These are phyloP conservation scores for Acipenser oxyrinchus DNA, from an alignment of 2,797 vertebrate species.

Conservation along the genomic window DNA sequence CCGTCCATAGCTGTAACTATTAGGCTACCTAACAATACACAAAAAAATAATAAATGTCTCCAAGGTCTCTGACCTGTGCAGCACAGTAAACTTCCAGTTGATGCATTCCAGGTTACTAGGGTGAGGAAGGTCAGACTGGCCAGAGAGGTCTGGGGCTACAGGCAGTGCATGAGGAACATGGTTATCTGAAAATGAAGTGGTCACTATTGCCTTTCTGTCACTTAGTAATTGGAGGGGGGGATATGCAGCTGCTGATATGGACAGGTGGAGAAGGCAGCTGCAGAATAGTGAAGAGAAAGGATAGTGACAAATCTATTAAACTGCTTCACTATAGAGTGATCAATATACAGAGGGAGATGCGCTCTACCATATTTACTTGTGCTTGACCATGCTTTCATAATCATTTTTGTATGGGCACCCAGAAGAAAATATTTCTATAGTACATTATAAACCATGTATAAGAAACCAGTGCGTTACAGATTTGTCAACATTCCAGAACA, in stretches of 20 bases:
- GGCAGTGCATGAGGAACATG: conserved; percentile 61
- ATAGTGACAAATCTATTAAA: conserved; percentile 56
- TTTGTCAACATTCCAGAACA: too few species aligned
- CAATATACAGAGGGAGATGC: conserved; percentile 48
- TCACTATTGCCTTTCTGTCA: conserved; percentile 96
- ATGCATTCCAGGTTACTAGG: conserved; percentile 63
- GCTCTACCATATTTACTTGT: too few species aligned
- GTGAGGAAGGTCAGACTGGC: conserved; percentile 69
- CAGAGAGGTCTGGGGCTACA: conserved; percentile 53
- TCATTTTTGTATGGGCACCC: too few species aligned
- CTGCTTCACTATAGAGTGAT: conserved; percentile 57
- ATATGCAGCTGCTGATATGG: conserved; percentile 56
- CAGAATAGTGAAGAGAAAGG: conserved; percentile 49
- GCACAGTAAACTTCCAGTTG: conserved; percentile 44
- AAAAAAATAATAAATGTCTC: conserved; percentile 50
- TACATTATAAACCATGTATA: too few species aligned
- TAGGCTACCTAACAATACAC: conserved; percentile 45
- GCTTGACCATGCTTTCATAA: too few species aligned
- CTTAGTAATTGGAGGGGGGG: conserved; percentile 68
- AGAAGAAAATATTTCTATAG: too few species aligned
- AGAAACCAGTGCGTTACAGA: too few species aligned
- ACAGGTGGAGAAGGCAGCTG: conserved; percentile 34
- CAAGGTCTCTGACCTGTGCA: conserved; percentile 43
- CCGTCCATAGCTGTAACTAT: conserved; percentile 24
- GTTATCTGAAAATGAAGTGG: conserved; percentile 84